Evolutionary conservation across 2,113 vertebrate genomes (phyloP), one percentile per base, ranked within the genome.

Genomic region (Neotoma lepida): DNA sequence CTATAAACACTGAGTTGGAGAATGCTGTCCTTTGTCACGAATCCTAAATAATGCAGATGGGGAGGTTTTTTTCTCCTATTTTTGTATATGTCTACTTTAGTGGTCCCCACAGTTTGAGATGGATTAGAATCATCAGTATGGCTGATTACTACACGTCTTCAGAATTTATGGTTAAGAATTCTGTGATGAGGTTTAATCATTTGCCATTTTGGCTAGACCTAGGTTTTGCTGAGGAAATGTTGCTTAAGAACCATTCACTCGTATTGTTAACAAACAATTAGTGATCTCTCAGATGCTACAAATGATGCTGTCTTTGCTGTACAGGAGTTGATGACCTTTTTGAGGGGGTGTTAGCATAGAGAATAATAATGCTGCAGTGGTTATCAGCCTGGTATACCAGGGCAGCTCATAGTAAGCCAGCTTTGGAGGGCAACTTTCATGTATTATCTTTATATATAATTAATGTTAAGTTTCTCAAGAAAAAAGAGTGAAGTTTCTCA

Each of bases 401-500:
- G 22, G 28, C 24, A 51, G 26, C 10, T 91, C 41, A 13, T 20
- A 1, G 9, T 22, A 70, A 89, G 80, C 26, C 68, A 91, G 26
- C 10, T 80, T 94, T 63, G 17, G 39, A 54, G 54, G 39, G 63
- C 84, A 95, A 61, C 20, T 71, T 86, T 6, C 70, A 9, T 61
- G 22, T 44, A 58, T 76, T 94, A 54, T 2, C 76, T 28, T 64
- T 20, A 86, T 91, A 89, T 18, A 24, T 61, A 20, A n/a, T 30
- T 82, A 77, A n/a, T 74, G 4, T 44, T 71, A 33, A 28, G 51
- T 93, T 39, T 88, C 33, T 56, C 82, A 88, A 54, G 39, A 39
- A 88, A 80, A 73, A n/a, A n/a, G n/a, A n/a, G n/a, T n/a, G n/a
- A 33, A 28, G 51, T 93, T 39, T 88, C 33, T 56, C 82, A 88